These are phyloP conservation scores for Otolemur garnettii DNA, from an alignment of 2,113 vertebrate species.

Conservation along the genomic window DNA sequence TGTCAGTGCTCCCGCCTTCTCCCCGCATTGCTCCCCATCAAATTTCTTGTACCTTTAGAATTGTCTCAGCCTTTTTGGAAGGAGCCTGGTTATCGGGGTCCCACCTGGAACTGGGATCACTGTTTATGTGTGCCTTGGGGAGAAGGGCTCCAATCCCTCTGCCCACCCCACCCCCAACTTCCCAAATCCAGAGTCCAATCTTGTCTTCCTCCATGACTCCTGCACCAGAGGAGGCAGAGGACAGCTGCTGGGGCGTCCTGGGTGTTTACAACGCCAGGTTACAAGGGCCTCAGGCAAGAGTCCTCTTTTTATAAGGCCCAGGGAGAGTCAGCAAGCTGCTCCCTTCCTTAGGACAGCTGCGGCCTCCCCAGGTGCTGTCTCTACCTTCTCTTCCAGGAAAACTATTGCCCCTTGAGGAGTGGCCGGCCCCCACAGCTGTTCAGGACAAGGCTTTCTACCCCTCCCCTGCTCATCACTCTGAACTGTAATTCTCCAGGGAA, in stretches of 20 bases:
- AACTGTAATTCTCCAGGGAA: background rate
- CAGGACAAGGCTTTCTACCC: background rate
- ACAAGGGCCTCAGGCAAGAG: slow-evolving; percentile 74
- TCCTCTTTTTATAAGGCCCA: slow-evolving; percentile 58
- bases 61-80: background rate
- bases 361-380: background rate
- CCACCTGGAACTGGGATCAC: background rate
- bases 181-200: background rate
- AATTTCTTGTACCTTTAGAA: background rate
- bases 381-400: background rate
- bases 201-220: background rate
- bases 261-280: slow-evolving; percentile 51
- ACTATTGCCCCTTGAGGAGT: background rate
- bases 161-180: background rate
- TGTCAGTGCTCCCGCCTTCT: background rate
- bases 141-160: background rate
- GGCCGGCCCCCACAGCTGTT: no score
- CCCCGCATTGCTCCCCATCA: no score
- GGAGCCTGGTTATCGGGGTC: background rate
- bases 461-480: background rate
- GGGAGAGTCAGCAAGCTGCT: slow-evolving; percentile 73
- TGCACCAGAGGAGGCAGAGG: background rate
- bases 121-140: background rate
- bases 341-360: background rate
- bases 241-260: slow-evolving; percentile 25